Percentiles rank a stretch among this genome's conserved stretches.
phyloP scores from a whole-genome alignment of 2,888 invertebrate genomes.

The Tipula lateralis region DNA sequence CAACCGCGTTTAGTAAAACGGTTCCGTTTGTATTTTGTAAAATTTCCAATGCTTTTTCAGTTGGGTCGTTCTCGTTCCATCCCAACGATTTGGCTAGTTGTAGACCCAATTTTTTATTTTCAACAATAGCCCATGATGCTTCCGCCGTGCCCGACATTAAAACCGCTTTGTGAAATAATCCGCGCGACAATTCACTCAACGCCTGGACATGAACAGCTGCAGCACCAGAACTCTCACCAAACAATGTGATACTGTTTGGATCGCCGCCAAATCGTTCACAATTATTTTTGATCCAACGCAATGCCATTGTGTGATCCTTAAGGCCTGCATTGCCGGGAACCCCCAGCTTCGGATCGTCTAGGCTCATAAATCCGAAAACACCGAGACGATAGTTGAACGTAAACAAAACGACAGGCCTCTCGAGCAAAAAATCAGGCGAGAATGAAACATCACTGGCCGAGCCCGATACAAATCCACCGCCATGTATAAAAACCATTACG shows the following conservation, averaged over 20 bases:
- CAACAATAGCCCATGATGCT: background rate
- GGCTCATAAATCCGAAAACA: constrained; percentile 49
- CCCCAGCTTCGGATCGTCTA: constrained; percentile 49
- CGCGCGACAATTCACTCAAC: background rate
- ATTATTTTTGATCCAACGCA: constrained; percentile 4
- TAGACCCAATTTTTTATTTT: constrained; percentile 33
- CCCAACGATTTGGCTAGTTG: background rate
- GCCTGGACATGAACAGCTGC: background rate
- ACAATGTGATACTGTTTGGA: background rate
- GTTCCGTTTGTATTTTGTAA: background rate
- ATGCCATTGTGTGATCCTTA: background rate
- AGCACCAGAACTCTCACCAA: background rate
- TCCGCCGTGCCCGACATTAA: background rate
- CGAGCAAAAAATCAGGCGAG: constrained; percentile 30
- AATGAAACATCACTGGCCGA: constrained; percentile 29
- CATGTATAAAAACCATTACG: constrained; percentile 29
- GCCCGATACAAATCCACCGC: constrained; percentile 31
- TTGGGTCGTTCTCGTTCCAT: background rate
- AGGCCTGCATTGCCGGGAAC: constrained; percentile 50
- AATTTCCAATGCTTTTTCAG: background rate
- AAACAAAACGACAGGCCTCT: constrained; percentile 35
- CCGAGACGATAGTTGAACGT: constrained; percentile 37
- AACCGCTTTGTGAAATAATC: background rate
- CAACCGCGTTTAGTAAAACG: background rate
- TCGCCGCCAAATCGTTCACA: background rate